Conservation (phyloP, 2,113 vertebrate genomes). For the Brachyhypopomus gauderio region DNA sequence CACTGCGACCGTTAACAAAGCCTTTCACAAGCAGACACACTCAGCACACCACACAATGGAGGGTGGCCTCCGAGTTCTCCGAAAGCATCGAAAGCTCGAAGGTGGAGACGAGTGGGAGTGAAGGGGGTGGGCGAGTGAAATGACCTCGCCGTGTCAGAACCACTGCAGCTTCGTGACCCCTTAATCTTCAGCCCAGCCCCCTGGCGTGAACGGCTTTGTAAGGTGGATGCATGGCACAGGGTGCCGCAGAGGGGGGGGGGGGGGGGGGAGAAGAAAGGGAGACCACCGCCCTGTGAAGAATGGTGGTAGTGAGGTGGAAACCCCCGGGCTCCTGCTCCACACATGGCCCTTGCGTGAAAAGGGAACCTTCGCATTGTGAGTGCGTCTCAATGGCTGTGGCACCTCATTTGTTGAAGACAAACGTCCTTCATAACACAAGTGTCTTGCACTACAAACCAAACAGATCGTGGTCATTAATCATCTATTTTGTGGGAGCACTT, state of each 20-base stretch:
- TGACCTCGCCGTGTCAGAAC: slow-evolving; percentile 68
- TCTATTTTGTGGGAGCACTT: slow-evolving; percentile 40
- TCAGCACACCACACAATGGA: slow-evolving; percentile 64
- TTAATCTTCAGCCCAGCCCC: slow-evolving; percentile 72
- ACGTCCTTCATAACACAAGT: slow-evolving; percentile 40
- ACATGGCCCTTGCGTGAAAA: slow-evolving; percentile 71
- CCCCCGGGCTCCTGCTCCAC: slow-evolving; percentile 66
- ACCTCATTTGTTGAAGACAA: slow-evolving; percentile 56
- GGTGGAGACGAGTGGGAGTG: slow-evolving; percentile 55
- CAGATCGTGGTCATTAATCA: slow-evolving; percentile 50
- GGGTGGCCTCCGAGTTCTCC: slow-evolving; percentile 68
- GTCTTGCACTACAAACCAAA: slow-evolving; percentile 46
- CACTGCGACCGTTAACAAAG: slow-evolving; percentile 56
- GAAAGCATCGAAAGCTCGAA: slow-evolving; percentile 67
- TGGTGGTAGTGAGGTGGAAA: slow-evolving; percentile 47
- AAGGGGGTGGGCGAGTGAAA: slow-evolving; percentile 59
- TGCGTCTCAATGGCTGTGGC: slow-evolving; percentile 49
- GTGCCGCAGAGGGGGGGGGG: slow-evolving; percentile 40
- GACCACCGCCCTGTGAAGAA: slow-evolving; percentile 49
- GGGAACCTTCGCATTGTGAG: slow-evolving; percentile 69
- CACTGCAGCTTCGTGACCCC: slow-evolving; percentile 73
- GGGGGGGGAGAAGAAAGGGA: slow-evolving; percentile 44
- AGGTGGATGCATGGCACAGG: slow-evolving; percentile 50
- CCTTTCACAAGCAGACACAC: slow-evolving; percentile 61
- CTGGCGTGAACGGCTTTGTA: slow-evolving; percentile 70